Conservation (phyloP, 2,113 vertebrate genomes). For the Amblyornis subalaris region DNA sequence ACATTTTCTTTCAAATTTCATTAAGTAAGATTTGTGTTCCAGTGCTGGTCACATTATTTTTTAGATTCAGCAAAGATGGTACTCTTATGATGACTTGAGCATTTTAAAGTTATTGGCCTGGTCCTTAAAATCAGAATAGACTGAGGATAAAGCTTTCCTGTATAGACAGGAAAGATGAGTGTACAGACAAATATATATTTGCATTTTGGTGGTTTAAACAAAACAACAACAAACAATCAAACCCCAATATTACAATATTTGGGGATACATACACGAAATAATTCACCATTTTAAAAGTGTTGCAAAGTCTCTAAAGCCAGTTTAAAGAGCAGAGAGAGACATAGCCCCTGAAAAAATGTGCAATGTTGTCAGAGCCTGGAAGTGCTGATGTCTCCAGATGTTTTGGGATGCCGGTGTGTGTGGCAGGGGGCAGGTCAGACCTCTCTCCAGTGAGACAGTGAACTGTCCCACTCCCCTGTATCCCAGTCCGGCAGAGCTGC, state of each 20-base stretch:
- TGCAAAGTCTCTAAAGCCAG: not conserved
- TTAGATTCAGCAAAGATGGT: not conserved
- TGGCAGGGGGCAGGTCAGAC: not conserved
- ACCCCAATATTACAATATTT: not conserved
- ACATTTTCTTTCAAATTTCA: not conserved
- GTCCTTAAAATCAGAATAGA: not conserved
- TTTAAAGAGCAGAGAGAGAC: not conserved
- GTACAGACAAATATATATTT: not conserved
- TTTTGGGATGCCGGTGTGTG: not conserved
- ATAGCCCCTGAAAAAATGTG: rapidly evolving
- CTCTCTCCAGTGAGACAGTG: not conserved
- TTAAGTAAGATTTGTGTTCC: not conserved
- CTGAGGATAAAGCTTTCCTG: not conserved
- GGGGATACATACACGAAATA: not conserved
- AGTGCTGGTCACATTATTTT: not conserved
- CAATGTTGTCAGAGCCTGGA: not conserved
- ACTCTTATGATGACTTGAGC: not conserved
- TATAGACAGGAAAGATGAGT: not conserved
- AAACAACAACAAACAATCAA: not conserved
- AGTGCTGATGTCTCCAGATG: not conserved
- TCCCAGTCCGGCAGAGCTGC: not conserved
- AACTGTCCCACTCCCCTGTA: not conserved
- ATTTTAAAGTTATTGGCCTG: not conserved
- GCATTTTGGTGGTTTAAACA: not conserved
- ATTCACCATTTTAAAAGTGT: not conserved